phyloP scores from a whole-genome alignment of 2,113 vertebrate genomes.

The Malurus melanocephalus region DNA sequence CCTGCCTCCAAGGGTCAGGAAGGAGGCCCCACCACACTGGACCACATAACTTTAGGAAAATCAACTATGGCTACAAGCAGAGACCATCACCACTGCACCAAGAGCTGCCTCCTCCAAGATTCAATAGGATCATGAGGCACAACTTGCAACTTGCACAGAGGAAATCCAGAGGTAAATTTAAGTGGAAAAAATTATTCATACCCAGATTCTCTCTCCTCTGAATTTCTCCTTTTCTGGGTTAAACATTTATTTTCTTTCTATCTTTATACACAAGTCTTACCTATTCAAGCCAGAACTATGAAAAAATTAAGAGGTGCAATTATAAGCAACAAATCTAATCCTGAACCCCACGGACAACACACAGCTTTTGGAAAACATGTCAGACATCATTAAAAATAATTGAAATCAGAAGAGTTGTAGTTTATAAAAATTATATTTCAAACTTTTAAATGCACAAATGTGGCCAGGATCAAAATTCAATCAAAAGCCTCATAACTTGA shows the following conservation, averaged over 20 bases:
- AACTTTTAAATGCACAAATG: background rate
- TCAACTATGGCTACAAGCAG: background rate
- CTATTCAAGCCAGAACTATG: background rate
- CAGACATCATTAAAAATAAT: background rate
- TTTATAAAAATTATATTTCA: background rate
- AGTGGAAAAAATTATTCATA: background rate
- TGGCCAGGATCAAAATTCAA: background rate
- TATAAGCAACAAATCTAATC: background rate
- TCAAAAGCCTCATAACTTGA: background rate
- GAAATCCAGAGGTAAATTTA: background rate
- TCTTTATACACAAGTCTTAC: background rate
- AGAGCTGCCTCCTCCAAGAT: background rate
- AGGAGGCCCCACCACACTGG: background rate
- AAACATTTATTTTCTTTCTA: background rate
- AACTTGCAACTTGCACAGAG: background rate
- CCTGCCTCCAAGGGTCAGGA: background rate
- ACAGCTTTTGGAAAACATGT: background rate
- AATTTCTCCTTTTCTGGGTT: background rate
- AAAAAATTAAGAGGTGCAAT: background rate
- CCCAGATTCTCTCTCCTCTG: background rate
- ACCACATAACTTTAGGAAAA: background rate
- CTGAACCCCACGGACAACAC: rapidly evolving
- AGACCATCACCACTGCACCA: rapidly evolving
- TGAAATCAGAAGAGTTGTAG: background rate
- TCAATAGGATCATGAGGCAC: background rate